These are phyloP conservation scores for Amphipoea lucens DNA, from an alignment of 2,888 invertebrate genomes.

Conservation along the genomic window DNA sequence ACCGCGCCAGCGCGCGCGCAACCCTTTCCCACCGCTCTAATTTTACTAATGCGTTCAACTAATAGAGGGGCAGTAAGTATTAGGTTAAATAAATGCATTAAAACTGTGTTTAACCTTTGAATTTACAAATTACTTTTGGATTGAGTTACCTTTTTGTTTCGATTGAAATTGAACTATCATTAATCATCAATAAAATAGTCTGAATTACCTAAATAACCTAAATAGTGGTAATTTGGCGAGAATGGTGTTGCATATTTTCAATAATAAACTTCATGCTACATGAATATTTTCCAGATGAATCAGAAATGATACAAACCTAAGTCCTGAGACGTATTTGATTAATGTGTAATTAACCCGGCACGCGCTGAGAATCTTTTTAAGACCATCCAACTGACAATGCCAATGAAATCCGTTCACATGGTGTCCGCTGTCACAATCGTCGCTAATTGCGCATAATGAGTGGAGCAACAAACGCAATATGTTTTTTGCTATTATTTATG, in stretches of 20 bases:
- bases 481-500: slow-evolving; percentile 89
- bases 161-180: slow-evolving; percentile 2
- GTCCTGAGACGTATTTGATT: slow-evolving; percentile 20
- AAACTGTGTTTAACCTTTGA: slow-evolving; percentile 81
- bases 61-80: slow-evolving; percentile 84
- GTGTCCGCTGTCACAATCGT: slow-evolving; percentile 87
- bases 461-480: slow-evolving; percentile 86
- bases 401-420: slow-evolving; percentile 87
- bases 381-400: slow-evolving; percentile 66
- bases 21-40: slow-evolving; percentile 90
- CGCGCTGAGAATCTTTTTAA: slow-evolving; percentile 70
- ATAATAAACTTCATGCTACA: too few relatives aligned
- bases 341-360: slow-evolving; percentile 67
- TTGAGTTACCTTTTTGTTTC: slow-evolving; percentile 58
- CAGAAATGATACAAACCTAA: not conserved
- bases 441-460: slow-evolving; percentile 91
- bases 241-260: too few relatives aligned
- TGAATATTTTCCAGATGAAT: not conserved
- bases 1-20: slow-evolving; percentile 69
- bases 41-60: slow-evolving; percentile 88
- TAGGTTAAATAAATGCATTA: slow-evolving; percentile 83
- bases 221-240: not conserved
- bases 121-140: slow-evolving; percentile 82
- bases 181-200: too few relatives aligned
- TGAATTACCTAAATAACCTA: not conserved